Conservation (phyloP, 2,888 invertebrate genomes). For the Cybosia mesomella region DNA sequence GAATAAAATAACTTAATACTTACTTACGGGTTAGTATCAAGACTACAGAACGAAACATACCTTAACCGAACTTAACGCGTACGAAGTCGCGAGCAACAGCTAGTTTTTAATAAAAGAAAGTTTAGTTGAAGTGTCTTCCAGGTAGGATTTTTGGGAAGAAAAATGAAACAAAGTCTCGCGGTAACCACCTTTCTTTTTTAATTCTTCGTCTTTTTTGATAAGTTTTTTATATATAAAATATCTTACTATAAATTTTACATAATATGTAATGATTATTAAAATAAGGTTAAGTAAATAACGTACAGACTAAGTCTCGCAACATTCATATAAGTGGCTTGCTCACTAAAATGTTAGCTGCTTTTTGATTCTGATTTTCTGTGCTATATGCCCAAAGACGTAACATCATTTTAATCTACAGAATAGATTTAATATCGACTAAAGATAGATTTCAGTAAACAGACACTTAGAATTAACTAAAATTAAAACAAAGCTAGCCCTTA, state of each 20-base stretch:
- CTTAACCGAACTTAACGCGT: too few relatives aligned
- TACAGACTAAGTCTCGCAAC: slow-evolving; percentile 50
- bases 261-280: slow-evolving; percentile 44
- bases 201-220: slow-evolving; percentile 56
- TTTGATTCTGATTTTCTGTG: slow-evolving; percentile 7
- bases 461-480: slow-evolving; percentile 37
- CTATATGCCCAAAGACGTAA: not conserved
- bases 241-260: slow-evolving; percentile 52
- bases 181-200: slow-evolving; percentile 74
- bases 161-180: slow-evolving; percentile 63
- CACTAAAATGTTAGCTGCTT: slow-evolving; percentile 28
- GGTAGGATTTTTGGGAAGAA: not conserved
- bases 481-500: slow-evolving; percentile 45
- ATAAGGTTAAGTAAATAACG: slow-evolving; percentile 45
- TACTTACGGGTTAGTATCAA: too few relatives aligned
- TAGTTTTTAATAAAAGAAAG: too few relatives aligned
- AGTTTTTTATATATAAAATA: slow-evolving; percentile 47
- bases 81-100: too few relatives aligned
- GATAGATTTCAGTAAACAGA: slow-evolving; percentile 28
- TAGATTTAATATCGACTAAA: not conserved
- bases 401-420: not conserved
- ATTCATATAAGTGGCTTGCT: slow-evolving; percentile 31
- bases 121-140: too few relatives aligned
- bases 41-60: too few relatives aligned
- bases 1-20: too few relatives aligned